Percentiles rank a stretch among this genome's conserved stretches.
Conservation (phyloP, 2,797 vertebrate species). For the Gadopsis bispinosus region DNA sequence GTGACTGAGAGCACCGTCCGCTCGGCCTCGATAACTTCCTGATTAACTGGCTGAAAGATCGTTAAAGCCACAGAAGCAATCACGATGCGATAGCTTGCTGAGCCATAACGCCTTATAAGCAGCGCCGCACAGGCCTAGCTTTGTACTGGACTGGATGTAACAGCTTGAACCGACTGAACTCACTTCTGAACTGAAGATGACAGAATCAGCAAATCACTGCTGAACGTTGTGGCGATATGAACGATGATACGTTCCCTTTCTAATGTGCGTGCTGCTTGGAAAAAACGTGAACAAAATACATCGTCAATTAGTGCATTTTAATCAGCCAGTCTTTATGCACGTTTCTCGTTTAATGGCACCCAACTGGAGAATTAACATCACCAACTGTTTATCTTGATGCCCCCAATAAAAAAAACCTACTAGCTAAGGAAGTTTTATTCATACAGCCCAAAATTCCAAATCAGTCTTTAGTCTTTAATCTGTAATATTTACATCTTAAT, state of each 20-base stretch:
- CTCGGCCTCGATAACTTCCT: background rate
- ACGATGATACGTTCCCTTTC: background rate
- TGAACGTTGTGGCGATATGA: background rate
- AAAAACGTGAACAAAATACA: background rate
- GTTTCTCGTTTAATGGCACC: background rate
- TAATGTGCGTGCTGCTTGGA: background rate
- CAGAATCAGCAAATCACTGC: background rate
- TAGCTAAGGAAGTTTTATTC: background rate
- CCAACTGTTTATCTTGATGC: background rate
- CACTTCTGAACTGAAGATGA: background rate
- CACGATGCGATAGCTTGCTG: background rate
- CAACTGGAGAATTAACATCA: background rate
- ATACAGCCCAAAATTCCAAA: background rate
- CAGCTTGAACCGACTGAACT: background rate
- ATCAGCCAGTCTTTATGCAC: background rate
- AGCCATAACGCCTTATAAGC: background rate
- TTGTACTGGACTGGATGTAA: background rate
- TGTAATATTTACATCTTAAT: background rate
- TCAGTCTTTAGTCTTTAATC: background rate
- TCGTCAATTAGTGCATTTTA: background rate
- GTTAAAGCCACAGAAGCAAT: background rate
- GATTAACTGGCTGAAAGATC: background rate
- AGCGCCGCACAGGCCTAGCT: background rate
- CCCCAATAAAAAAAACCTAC: background rate
- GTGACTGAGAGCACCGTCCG: background rate